Base-by-base conservation (phyloP, 1,140 invertebrate genomes). In the Drosophila grimshawi region DNA sequence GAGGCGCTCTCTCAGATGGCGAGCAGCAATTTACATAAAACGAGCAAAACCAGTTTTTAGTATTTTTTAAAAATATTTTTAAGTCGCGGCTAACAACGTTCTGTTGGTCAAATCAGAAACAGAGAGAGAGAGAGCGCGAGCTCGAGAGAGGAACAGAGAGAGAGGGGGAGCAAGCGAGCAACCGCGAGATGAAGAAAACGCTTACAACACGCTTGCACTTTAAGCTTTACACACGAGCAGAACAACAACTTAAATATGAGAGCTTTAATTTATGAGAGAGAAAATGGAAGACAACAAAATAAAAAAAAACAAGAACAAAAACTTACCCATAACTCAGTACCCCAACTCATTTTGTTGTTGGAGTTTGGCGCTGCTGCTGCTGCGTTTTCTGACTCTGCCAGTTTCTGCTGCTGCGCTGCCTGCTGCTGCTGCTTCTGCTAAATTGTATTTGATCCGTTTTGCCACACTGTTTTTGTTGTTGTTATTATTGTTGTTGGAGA, bases 241-340 rank as follows among this genome's bases (percentile, higher is more conserved):
- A 33, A 48, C 4, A 46, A 55, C 32, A 61, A 53, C 27, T 11
- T 32, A 48, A 1, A 39, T n/a, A n/a, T 41, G 39, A 41, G 39
- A 41, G 39, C 39, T 41, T 41, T n/a, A 41, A 41, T 2, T 3
- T 41, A 43, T n/a, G 19, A 43, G 10, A 43, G 39, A 43, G 39
- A 43, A 41, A 5, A 41, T 41, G 19, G 19, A 68, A 32, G 19
- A 11, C 41, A 55, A 46, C 37, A 7, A 29, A 27, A 57, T 6
- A 48, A 27, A 56, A 3, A 46, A 65, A 29, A 57, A 60, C 3
- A 46, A 37, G 30, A 52, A 48, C 49, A 49, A 64, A 61, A 32
- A 94, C 94, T 94, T 90, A 94, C 94, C 94, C 94, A 94, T 86
- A 94, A 92, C 91, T 94, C 94, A 77, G 92, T 94, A 81, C 94